phyloP scores from a whole-genome alignment of 2,113 vertebrate genomes.

The Embiotoca jacksoni region DNA sequence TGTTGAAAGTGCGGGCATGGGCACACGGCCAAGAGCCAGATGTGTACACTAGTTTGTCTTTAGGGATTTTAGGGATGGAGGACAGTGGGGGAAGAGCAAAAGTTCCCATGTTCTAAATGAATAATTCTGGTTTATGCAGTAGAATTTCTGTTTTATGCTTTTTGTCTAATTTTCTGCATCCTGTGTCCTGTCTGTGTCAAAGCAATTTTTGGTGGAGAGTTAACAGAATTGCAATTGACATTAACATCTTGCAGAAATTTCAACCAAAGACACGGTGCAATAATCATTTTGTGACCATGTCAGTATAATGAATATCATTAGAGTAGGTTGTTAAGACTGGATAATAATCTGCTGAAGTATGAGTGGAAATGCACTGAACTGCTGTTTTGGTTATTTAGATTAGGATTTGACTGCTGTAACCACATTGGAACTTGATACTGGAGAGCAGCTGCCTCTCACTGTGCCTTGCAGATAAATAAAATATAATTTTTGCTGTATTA shows the following conservation, averaged over 20 bases:
- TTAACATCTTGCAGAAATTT: constrained; percentile 7
- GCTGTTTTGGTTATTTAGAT: constrained; percentile 33
- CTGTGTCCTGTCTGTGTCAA: constrained; percentile 18
- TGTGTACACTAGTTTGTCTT: constrained; percentile 67
- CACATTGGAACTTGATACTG: constrained; percentile 40
- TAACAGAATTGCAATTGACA: constrained; percentile 19
- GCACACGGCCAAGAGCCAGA: constrained; percentile 77
- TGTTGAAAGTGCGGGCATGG: constrained; percentile 59
- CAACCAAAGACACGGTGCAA: constrained; percentile 16
- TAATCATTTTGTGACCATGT: constrained; percentile 8
- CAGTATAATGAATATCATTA: constrained; percentile 32
- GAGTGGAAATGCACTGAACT: constrained; percentile 33
- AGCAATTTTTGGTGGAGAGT: constrained; percentile 1
- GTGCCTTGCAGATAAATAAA: constrained; percentile 67
- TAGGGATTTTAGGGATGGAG: constrained; percentile 23
- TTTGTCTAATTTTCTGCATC: constrained; percentile 20
- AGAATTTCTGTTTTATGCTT: constrained; percentile 19
- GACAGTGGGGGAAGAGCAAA: neutral
- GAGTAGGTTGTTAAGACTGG: neutral
- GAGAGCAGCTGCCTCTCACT: constrained; percentile 54
- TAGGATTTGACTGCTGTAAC: constrained; percentile 51
- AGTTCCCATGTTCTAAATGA: constrained; percentile 39
- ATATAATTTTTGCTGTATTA: constrained; percentile 33
- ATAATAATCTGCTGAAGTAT: constrained; percentile 39
- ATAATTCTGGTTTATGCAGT: constrained; percentile 24